Conservation (phyloP, 2,113 vertebrate species). For the Ctenomys sociabilis region DNA sequence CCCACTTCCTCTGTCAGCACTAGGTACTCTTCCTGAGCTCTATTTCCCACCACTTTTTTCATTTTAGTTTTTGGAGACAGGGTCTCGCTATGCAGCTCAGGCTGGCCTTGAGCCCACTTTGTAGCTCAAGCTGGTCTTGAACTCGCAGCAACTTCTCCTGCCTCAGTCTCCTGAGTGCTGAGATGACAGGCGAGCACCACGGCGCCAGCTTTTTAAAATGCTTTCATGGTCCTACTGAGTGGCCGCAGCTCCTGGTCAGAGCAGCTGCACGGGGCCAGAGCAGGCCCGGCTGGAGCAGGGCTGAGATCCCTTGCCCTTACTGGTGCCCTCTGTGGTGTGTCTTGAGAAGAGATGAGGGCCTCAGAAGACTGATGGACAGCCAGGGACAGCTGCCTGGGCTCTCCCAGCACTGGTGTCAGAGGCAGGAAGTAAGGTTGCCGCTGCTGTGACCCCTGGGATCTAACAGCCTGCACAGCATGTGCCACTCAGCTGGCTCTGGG, state of each 20-base stretch:
- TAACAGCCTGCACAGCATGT: neutral
- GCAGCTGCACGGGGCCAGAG: rapidly evolving
- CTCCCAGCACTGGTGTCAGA: neutral
- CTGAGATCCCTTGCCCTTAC: neutral
- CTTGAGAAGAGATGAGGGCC: neutral
- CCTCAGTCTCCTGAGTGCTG: neutral
- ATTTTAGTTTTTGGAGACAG: neutral
- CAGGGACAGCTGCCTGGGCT: neutral
- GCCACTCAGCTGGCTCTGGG: neutral
- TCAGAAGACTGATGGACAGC: too few species aligned
- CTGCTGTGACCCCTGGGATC: neutral
- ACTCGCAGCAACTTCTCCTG: neutral
- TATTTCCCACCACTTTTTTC: neutral
- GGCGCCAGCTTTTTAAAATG: neutral
- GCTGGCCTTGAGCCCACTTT: neutral
- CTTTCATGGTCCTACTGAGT: neutral
- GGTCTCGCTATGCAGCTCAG: neutral
- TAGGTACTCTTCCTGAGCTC: neutral
- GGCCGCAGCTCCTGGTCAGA: neutral
- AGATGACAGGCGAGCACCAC: neutral
- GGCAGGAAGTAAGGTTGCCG: neutral
- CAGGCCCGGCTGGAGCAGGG: neutral
- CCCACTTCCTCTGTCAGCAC: neutral
- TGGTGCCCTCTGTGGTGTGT: neutral
- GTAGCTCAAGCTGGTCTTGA: neutral